phyloP scores from a whole-genome alignment of 1,140 invertebrate genomes.

The Gryon sp. region DNA sequence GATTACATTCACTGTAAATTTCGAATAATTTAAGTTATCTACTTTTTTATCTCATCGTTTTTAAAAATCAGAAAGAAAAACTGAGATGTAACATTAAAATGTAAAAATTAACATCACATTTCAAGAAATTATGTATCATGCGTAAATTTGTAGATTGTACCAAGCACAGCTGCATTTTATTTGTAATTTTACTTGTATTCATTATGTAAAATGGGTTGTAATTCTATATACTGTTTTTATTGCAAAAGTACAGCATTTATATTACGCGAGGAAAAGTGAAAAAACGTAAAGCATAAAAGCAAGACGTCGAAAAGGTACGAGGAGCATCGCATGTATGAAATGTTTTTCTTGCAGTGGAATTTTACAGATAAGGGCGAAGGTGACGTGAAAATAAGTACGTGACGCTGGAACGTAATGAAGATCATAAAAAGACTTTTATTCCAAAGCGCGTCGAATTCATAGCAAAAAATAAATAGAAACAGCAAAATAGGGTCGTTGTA shows the following conservation, averaged over 20 bases:
- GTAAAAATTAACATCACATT: too few relatives aligned
- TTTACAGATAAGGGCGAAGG: conserved; percentile 44
- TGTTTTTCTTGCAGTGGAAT: conserved; percentile 37
- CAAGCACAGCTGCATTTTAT: too few relatives aligned
- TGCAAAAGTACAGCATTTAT: conserved; percentile 20
- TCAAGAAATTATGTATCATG: not conserved
- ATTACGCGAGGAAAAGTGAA: conserved; percentile 13
- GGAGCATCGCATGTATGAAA: conserved; percentile 24
- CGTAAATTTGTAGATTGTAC: too few relatives aligned
- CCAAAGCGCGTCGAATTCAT: conserved; percentile 7
- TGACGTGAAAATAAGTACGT: conserved; percentile 47
- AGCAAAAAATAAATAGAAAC: conserved; percentile 29
- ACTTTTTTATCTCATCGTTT: too few relatives aligned
- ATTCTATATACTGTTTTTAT: too few relatives aligned
- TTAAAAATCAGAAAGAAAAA: too few relatives aligned
- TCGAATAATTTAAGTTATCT: too few relatives aligned
- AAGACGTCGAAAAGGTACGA: not conserved
- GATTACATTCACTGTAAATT: too few relatives aligned
- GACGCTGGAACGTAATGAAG: conserved; percentile 43
- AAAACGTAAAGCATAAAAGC: not conserved
- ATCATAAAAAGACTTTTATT: conserved; percentile 45
- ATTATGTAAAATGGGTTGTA: too few relatives aligned
- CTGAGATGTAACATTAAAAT: too few relatives aligned
- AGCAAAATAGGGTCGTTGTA: conserved; percentile 24
- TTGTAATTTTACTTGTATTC: too few relatives aligned